Evolutionary conservation across 2,113 vertebrate genomes (phyloP), one percentile per base, ranked within the genome.

Genomic region (Phylloscopus whistleri): DNA sequence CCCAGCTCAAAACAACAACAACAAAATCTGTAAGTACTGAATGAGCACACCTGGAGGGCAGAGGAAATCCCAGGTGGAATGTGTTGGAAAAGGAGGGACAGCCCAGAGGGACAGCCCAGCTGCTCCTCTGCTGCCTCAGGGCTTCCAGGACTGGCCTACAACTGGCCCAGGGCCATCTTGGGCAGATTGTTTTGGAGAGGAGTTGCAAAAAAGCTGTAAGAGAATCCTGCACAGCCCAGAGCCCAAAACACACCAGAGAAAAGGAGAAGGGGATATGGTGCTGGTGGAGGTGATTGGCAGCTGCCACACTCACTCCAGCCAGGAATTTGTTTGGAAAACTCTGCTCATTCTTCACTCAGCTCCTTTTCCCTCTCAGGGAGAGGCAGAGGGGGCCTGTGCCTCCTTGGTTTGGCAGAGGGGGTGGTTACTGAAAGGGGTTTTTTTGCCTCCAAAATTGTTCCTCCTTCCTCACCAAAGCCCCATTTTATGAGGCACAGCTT

Each of bases 241-340:
- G 30, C 46, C 55, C 27, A 55, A 9, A 67, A 48, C 16, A 49
- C 81, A 22, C 13, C 72, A 43, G 46, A 44, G 49, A 6, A 24
- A 58, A 77, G 64, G 79, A 46, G 51, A 64, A 3, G 6, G 39
- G 82, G 48, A 26, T 2, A 13, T 2, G 1, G 64, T 0, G 0
- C 11, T 74, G 8, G 0, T 51, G 84, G 81, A 0, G 2, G 30
- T 59, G 76, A 58, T 7, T 37, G 82, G 66, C 79, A 67, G 72
- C 52, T 17, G 9, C 58, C 44, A 63, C 15, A 1, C 51, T 55
- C 62, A 4, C 52, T 51, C 48, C 3, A 70, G 59, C 51, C 76
- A 81, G 91, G 72, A 88, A 67, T 43, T 60, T 48, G 19, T 49
- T 27, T 27, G 77, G 83, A 86, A 84, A 92, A 62, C 43, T 39